phyloP scores from a whole-genome alignment of 92 coral and sea anemone genomes.

The Anthopleura xanthogrammica region DNA sequence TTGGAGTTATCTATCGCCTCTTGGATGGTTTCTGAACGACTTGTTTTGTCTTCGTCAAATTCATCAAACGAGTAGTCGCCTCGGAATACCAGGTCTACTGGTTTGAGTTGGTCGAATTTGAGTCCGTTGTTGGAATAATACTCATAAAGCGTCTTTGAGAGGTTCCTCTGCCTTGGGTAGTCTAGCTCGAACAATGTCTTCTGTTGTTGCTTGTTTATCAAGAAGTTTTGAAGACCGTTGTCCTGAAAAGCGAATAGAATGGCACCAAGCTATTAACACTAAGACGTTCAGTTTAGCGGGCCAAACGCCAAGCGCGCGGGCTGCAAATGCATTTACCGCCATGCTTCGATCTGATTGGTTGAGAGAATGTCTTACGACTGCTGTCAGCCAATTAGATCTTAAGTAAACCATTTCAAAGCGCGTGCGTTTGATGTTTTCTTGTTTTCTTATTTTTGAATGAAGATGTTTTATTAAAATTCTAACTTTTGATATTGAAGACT shows the following conservation, averaged over 20 bases:
- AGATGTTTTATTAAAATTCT: too few species aligned
- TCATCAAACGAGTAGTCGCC: conserved; percentile 17
- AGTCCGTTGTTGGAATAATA: background rate
- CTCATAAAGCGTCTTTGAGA: background rate
- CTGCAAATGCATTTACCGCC: too few species aligned
- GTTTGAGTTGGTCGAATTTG: background rate
- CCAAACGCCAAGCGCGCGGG: too few species aligned
- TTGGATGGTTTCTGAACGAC: background rate
- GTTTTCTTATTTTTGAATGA: too few species aligned
- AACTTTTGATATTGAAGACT: too few species aligned
- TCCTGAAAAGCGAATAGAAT: background rate
- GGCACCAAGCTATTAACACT: too few species aligned
- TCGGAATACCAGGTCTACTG: background rate
- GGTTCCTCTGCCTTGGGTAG: background rate
- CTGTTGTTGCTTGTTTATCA: conserved; percentile 12
- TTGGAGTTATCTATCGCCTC: background rate
- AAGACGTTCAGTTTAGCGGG: too few species aligned
- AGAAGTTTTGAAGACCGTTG: background rate
- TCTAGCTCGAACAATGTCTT: conserved; percentile 14
- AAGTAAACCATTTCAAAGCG: too few species aligned
- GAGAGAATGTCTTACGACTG: too few species aligned
- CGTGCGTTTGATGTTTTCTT: too few species aligned
- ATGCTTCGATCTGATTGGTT: too few species aligned
- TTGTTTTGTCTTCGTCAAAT: background rate
- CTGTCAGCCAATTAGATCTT: too few species aligned